phyloP scores from a whole-genome alignment of 2,888 invertebrate species.

The Hesperia comma region DNA sequence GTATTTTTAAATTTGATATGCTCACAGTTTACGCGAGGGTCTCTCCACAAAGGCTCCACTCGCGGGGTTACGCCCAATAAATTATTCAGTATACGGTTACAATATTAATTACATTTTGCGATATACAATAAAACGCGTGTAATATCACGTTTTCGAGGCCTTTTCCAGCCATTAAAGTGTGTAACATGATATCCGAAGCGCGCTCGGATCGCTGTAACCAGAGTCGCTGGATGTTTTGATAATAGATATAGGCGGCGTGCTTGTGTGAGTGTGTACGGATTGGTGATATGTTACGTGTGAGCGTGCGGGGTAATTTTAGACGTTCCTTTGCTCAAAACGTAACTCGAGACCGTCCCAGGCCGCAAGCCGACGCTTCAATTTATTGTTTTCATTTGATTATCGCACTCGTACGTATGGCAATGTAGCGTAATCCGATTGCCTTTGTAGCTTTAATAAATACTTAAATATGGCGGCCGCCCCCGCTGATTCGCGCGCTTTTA shows the following conservation, averaged over 20 bases:
- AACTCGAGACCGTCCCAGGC: conserved; percentile 82
- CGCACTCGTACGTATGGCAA: conserved; percentile 61
- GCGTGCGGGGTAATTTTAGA: conserved; percentile 83
- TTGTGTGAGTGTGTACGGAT: conserved; percentile 71
- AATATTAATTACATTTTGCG: conserved; percentile 82
- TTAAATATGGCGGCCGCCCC: conserved; percentile 55
- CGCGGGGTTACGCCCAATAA: conserved; percentile 73
- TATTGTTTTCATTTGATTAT: conserved; percentile 81
- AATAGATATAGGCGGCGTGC: conserved; percentile 78
- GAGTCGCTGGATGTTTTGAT: conserved; percentile 83
- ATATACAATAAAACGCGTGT: conserved; percentile 83
- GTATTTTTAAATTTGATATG: conserved; percentile 82
- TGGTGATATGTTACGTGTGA: conserved; percentile 59
- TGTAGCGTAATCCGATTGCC: conserved; percentile 45
- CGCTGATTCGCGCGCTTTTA: conserved; percentile 71
- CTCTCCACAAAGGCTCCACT: conserved; percentile 58
- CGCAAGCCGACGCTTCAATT: conserved; percentile 80
- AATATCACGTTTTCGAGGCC: conserved; percentile 84
- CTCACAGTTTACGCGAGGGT: conserved; percentile 42
- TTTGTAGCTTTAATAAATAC: conserved; percentile 48
- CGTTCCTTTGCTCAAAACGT: conserved; percentile 84
- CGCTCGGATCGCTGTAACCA: conserved; percentile 83
- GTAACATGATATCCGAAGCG: conserved; percentile 82
- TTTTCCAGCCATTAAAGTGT: conserved; percentile 84
- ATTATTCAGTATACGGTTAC: conserved; percentile 77